Conservation (phyloP, 2,113 vertebrate genomes). For the Argyrosomus japonicus region DNA sequence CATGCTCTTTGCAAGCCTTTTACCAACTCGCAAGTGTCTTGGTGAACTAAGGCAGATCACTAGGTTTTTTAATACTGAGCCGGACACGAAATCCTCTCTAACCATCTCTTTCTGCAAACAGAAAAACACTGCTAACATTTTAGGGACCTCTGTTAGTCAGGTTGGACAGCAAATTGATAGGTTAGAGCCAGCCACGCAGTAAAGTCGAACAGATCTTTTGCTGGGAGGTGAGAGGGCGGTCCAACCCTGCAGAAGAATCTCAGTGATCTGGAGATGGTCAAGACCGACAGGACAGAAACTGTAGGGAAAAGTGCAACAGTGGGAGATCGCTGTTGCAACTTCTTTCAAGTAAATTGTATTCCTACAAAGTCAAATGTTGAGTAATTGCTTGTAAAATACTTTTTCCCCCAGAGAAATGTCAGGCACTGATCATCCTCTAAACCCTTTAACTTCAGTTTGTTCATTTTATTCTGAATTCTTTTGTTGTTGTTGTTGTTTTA, state of each 20-base stretch:
- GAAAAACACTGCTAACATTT: constrained; percentile 34
- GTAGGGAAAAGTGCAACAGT: background rate
- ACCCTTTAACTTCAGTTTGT: background rate
- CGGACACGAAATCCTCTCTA: background rate
- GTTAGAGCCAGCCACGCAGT: constrained; percentile 35
- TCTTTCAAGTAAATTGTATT: background rate
- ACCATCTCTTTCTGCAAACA: constrained; percentile 18
- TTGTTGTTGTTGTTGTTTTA: constrained; percentile 21
- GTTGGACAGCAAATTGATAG: constrained; percentile 55
- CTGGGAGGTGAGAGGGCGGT: constrained; percentile 44
- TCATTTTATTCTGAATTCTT: constrained; percentile 9
- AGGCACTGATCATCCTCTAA: background rate
- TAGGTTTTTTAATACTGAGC: constrained; percentile 12
- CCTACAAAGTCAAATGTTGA: constrained; percentile 1
- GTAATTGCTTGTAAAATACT: background rate
- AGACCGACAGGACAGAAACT: constrained; percentile 17
- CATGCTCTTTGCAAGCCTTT: background rate
- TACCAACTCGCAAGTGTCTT: background rate
- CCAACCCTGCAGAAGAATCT: constrained; percentile 29
- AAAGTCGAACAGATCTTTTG: constrained; percentile 56
- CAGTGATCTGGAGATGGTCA: constrained; percentile 11
- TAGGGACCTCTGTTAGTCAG: constrained; percentile 34
- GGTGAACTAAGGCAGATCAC: background rate
- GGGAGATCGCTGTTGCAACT: background rate
- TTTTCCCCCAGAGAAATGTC: background rate